A percentile compares a stretch with the other conserved stretches of the same genome.
phyloP scores from a whole-genome alignment of 2,797 vertebrate genomes.

The Trachops cirrhosus region DNA sequence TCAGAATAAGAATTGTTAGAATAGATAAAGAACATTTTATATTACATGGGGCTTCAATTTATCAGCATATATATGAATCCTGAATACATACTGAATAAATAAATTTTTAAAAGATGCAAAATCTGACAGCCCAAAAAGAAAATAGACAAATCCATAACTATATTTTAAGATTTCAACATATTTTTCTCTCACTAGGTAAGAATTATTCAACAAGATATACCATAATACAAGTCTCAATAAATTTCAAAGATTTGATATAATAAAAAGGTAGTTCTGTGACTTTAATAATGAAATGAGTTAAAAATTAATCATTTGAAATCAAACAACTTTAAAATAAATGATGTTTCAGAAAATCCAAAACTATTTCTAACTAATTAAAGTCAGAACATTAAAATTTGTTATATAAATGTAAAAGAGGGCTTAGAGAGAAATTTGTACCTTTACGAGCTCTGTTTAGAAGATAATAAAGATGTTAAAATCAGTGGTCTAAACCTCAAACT shows the following conservation, averaged over 20 bases:
- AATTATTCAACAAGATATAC: not conserved
- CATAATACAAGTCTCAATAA: not conserved
- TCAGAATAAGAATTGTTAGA: not conserved
- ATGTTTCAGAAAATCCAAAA: not conserved
- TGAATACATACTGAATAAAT: not conserved
- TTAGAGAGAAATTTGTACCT: not conserved
- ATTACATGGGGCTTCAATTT: not conserved
- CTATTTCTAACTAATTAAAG: not conserved
- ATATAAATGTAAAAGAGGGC: not conserved
- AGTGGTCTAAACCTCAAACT: not conserved
- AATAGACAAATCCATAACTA: not conserved
- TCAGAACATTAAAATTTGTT: not conserved
- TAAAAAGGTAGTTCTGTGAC: not conserved
- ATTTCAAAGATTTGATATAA: not conserved
- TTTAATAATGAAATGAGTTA: not conserved
- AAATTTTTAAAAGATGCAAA: not conserved
- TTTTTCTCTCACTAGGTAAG: not conserved
- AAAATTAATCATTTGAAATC: not conserved
- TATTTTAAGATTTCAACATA: not conserved
- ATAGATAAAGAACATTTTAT: not conserved
- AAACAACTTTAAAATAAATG: not conserved
- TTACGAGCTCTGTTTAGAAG: not conserved
- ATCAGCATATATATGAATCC: not conserved
- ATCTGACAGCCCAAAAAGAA: not conserved
- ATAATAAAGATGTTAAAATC: not conserved